These are phyloP conservation scores for Clivina fossor DNA, from an alignment of 2,888 invertebrate genomes.

Conservation along the genomic window DNA sequence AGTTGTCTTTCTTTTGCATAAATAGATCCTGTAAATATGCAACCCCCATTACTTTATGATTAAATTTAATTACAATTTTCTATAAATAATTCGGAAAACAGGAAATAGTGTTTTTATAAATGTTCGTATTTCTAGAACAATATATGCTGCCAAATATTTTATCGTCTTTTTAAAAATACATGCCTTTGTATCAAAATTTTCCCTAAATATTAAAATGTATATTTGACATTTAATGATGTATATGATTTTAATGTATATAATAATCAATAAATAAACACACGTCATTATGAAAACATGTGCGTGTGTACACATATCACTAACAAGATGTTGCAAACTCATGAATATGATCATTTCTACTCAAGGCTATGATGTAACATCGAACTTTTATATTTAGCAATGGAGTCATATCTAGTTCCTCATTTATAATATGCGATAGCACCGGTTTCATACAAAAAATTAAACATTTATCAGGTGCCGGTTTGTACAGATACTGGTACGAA, in stretches of 20 bases:
- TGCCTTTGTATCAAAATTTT: no score
- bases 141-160: not conserved
- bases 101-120: not conserved
- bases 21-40: not conserved
- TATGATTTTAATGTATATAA: no score
- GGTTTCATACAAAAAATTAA: not conserved
- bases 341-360: conserved; percentile 34
- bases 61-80: not conserved
- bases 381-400: conserved; percentile 34
- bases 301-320: conserved; percentile 30
- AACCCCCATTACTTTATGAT: not conserved
- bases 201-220: no score
- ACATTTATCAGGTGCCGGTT: conserved; percentile 9
- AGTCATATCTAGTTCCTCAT: conserved; percentile 30
- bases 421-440: conserved; percentile 15
- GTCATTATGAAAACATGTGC: conserved; percentile 25
- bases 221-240: not conserved
- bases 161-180: no score
- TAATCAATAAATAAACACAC: conserved; percentile 26
- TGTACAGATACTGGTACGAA: conserved; percentile 13
- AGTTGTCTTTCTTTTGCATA: no score
- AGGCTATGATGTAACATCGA: conserved; percentile 33
- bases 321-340: conserved; percentile 35
- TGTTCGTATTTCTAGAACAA: not conserved
- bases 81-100: not conserved